Percentiles rank a stretch among this genome's conserved stretches.
Conservation (phyloP, 2,888 invertebrate genomes). For the Pantelozetes paolii region DNA sequence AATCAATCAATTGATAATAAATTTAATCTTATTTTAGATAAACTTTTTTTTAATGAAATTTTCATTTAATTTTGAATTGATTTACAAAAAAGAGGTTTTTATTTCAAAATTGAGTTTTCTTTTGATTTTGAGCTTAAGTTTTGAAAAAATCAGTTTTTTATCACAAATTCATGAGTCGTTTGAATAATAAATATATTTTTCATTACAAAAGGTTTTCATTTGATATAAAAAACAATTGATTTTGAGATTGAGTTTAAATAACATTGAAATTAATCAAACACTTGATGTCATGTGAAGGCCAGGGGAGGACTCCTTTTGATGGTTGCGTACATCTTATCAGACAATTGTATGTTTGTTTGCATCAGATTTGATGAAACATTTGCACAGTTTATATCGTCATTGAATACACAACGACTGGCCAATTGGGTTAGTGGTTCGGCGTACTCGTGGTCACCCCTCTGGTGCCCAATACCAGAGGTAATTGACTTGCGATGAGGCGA, state of each 20-base stretch:
- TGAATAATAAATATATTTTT: neutral
- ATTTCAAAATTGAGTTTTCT: neutral
- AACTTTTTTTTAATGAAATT: too few relatives aligned
- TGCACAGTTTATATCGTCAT: constrained; percentile 3
- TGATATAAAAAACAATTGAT: constrained; percentile 1
- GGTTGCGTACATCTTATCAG: constrained; percentile 42
- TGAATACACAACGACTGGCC: constrained; percentile 25
- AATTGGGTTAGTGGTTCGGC: constrained; percentile 40
- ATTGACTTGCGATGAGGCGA: constrained; percentile 42
- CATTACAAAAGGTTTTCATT: neutral
- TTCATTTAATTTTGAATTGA: too few relatives aligned
- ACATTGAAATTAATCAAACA: neutral
- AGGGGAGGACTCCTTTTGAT: constrained; percentile 45
- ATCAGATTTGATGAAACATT: constrained; percentile 16
- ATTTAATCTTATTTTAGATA: too few relatives aligned
- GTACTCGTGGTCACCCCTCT: constrained; percentile 41
- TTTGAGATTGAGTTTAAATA: neutral
- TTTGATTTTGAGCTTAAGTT: constrained; percentile 18
- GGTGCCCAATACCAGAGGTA: neutral
- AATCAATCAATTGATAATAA: too few relatives aligned
- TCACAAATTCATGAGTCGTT: neutral
- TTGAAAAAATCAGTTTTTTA: neutral
- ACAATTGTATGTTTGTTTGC: neutral
- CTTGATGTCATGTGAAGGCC: constrained; percentile 17
- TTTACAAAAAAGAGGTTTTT: neutral